Conservation (phyloP, 2,888 invertebrate genomes). For the Coelinius sp. region DNA sequence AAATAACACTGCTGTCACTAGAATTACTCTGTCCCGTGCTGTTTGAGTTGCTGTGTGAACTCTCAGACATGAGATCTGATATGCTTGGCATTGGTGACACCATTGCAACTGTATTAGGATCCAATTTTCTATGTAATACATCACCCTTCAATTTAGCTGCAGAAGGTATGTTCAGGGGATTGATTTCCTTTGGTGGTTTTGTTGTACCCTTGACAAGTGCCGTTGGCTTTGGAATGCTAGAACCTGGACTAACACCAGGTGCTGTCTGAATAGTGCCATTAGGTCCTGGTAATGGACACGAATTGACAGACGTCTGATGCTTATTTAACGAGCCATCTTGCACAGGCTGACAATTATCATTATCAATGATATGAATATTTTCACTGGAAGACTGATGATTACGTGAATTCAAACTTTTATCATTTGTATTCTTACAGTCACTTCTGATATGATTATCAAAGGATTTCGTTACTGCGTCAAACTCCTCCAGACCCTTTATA, state of each 20-base stretch:
- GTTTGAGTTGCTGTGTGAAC: slow-evolving; percentile 74
- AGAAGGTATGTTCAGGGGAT: slow-evolving; percentile 70
- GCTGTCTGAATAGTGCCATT: slow-evolving; percentile 49
- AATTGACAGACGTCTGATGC: slow-evolving; percentile 14
- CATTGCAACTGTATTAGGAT: slow-evolving; percentile 71
- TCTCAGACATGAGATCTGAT: slow-evolving; percentile 78
- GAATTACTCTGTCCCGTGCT: slow-evolving; percentile 80
- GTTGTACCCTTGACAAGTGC: slow-evolving; percentile 93
- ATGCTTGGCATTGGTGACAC: slow-evolving; percentile 84
- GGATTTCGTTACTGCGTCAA: slow-evolving; percentile 34
- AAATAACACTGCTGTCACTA: slow-evolving; percentile 82
- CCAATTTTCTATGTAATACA: slow-evolving; percentile 62
- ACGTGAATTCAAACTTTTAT: slow-evolving; percentile 15
- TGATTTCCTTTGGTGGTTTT: slow-evolving; percentile 77
- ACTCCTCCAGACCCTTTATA: slow-evolving; percentile 37
- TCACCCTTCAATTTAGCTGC: slow-evolving; percentile 71
- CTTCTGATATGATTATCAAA: slow-evolving; percentile 40
- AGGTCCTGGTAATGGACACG: slow-evolving; percentile 47
- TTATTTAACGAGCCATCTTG: slow-evolving; percentile 20
- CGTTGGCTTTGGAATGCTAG: slow-evolving; percentile 91
- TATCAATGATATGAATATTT: slow-evolving; percentile 40
- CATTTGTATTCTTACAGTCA: slow-evolving; percentile 21
- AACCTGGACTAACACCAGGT: slow-evolving; percentile 66
- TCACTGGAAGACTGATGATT: slow-evolving; percentile 39
- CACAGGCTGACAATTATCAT: slow-evolving; percentile 26